phyloP scores from a whole-genome alignment of 2,888 invertebrate species.

The Pemphredon lugubris region DNA sequence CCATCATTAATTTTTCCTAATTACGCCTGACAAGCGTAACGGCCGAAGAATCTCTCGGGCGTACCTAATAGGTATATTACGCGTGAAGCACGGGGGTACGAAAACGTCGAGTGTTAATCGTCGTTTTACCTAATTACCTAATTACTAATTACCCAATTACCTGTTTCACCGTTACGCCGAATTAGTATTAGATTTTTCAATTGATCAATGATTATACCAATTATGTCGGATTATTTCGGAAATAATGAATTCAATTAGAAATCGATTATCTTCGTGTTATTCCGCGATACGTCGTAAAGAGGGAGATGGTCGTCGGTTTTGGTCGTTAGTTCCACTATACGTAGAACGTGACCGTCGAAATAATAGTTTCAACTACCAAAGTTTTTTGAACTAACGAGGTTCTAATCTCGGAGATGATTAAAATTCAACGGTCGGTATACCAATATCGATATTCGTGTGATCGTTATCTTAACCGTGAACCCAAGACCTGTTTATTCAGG shows the following conservation, averaged over 20 bases:
- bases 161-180: constrained; percentile 24
- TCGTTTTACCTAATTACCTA: too few relatives aligned
- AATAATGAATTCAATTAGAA: constrained; percentile 39
- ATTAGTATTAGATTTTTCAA: background rate
- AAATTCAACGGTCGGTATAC: background rate
- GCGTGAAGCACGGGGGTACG: too few relatives aligned
- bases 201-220: constrained; percentile 28
- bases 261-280: constrained; percentile 25
- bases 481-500: constrained; percentile 25
- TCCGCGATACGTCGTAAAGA: constrained; percentile 22
- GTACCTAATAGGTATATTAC: too few relatives aligned
- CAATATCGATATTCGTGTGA: background rate
- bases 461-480: constrained; percentile 10
- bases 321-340: too few relatives aligned
- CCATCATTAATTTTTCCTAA: constrained; percentile 33
- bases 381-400: background rate
- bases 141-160: constrained; percentile 35
- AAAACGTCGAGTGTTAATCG: constrained; percentile 7
- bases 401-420: background rate
- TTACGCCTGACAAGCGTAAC: constrained; percentile 24
- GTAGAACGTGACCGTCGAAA: too few relatives aligned
- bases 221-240: constrained; percentile 42
- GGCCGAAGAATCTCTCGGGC: constrained; percentile 21
- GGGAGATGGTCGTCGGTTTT: too few relatives aligned
- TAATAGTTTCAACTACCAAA: too few relatives aligned